Conservation (phyloP, 1,140 invertebrate species). For the Sitophilus oryzae region DNA sequence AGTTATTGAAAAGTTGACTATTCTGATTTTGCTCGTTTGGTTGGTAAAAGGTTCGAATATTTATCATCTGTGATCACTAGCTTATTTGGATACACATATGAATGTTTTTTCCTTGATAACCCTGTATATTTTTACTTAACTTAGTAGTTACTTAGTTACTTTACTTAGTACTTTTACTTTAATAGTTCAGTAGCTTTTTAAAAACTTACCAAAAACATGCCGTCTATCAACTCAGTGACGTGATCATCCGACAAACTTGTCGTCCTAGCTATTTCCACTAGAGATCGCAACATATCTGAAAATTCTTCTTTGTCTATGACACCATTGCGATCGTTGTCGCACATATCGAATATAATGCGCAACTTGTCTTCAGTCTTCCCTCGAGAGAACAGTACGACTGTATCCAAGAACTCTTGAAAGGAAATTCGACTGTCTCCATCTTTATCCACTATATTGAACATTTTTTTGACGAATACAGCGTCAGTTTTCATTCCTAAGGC, state of each 20-base stretch:
- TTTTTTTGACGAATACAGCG: constrained; percentile 96
- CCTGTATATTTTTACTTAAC: too few species aligned
- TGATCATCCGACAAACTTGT: constrained; percentile 83
- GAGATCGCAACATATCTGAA: constrained; percentile 86
- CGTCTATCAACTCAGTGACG: constrained; percentile 87
- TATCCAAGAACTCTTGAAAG: constrained; percentile 96
- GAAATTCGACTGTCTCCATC: constrained; percentile 93
- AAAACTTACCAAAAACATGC: constrained; percentile 75
- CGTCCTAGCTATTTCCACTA: constrained; percentile 92
- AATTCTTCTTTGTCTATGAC: constrained; percentile 93
- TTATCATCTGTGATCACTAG: too few species aligned
- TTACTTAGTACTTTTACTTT: too few species aligned
- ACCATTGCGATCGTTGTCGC: constrained; percentile 92
- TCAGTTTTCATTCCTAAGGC: constrained; percentile 94
- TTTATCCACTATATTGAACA: constrained; percentile 98
- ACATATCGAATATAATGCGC: constrained; percentile 97
- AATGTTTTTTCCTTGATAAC: too few species aligned
- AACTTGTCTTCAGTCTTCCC: constrained; percentile 95
- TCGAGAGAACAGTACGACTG: constrained; percentile 83
- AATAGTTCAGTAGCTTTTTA: not conserved
- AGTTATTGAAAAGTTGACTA: too few species aligned
- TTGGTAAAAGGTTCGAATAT: too few species aligned
- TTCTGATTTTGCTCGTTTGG: too few species aligned
- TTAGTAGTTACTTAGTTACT: too few species aligned
- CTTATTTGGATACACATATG: too few species aligned